Percentiles rank a stretch among this genome's conserved stretches.
Evolutionary conservation across 2,113 vertebrate species (phyloP).

Genomic region (Grus americana): DNA sequence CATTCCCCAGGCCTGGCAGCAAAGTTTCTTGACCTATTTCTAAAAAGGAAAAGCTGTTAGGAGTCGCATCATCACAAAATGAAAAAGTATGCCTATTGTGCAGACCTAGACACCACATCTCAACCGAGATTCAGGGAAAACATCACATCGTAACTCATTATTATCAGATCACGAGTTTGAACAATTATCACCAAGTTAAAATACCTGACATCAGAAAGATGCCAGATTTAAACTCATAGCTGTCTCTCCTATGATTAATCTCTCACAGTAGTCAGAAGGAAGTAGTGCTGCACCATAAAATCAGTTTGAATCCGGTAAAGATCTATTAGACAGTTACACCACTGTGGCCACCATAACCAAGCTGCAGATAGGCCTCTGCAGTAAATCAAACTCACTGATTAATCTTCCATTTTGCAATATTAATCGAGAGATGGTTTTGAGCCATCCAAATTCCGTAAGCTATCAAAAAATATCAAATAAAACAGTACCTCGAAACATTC

Average conservation of each 20-base stretch:
- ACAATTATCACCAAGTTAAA: not conserved
- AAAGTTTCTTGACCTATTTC: not conserved
- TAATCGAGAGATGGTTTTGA: not conserved
- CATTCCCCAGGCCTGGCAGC: not conserved
- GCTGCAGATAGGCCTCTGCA: not conserved
- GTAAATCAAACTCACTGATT: not conserved
- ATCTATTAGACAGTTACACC: not conserved
- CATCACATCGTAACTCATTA: not conserved
- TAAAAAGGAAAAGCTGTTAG: not conserved
- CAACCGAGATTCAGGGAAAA: not conserved
- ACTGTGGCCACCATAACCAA: not conserved
- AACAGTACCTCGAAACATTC: not conserved
- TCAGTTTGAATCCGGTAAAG: not conserved
- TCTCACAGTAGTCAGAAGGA: not conserved
- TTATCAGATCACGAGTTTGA: not conserved
- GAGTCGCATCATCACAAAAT: not conserved
- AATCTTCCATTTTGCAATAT: not conserved
- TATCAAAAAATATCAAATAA: not conserved
- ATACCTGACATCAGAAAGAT: not conserved
- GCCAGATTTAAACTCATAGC: not conserved
- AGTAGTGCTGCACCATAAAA: not conserved
- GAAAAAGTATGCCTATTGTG: rapidly evolving
- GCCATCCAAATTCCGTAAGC: not conserved
- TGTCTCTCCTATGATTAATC: not conserved
- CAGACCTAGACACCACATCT: not conserved